phyloP scores from a whole-genome alignment of 2,888 invertebrate species.

The Synergus gifuensis region DNA sequence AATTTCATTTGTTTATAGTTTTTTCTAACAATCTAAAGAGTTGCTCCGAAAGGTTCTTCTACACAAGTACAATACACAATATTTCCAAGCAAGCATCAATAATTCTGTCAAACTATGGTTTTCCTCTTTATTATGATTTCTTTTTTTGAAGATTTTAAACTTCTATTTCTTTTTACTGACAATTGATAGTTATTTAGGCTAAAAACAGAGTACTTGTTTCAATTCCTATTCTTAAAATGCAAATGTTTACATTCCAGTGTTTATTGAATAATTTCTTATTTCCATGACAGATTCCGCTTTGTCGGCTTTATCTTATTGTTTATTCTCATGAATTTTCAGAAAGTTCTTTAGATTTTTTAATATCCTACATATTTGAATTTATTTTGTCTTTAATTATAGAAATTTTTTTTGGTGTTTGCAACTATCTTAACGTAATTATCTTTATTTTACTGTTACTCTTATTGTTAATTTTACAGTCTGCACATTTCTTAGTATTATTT shows the following conservation, averaged over 20 bases:
- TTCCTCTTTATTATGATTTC: conserved; percentile 2
- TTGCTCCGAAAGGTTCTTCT: neutral
- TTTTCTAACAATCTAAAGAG: conserved; percentile 4
- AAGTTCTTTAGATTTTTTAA: neutral
- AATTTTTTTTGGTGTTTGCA: neutral
- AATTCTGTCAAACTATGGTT: conserved; percentile 11
- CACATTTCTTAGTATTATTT: too few species aligned
- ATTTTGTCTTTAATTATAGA: neutral
- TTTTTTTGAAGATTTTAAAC: neutral
- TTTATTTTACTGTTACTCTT: too few species aligned
- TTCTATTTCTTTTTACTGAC: neutral
- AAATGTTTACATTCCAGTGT: neutral
- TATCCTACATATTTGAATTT: neutral
- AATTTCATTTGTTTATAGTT: neutral
- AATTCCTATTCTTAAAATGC: neutral
- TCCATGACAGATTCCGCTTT: neutral
- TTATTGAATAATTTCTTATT: neutral
- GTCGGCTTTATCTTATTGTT: neutral
- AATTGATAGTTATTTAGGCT: neutral
- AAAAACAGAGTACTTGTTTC: neutral
- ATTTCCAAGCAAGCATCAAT: conserved; percentile 41
- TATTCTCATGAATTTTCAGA: neutral
- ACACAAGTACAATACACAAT: neutral
- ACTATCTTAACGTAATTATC: neutral
- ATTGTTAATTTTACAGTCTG: too few species aligned